These are phyloP conservation scores for Synergus laeviventris DNA, from an alignment of 2,888 invertebrate species.

Conservation along the genomic window DNA sequence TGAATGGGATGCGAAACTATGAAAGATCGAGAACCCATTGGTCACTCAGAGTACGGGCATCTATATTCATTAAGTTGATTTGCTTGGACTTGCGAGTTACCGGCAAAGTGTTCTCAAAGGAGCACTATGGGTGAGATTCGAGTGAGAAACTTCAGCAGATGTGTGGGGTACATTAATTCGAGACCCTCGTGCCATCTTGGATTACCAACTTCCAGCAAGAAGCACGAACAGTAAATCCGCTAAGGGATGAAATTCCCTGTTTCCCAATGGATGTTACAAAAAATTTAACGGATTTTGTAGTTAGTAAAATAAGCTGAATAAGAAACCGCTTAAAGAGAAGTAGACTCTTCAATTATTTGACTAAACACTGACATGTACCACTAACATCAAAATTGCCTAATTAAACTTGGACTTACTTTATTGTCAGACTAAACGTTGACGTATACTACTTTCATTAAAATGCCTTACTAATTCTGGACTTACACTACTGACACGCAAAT, in stretches of 20 bases:
- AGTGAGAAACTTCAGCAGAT: slow-evolving; percentile 32
- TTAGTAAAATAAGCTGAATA: neutral
- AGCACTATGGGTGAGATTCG: slow-evolving; percentile 32
- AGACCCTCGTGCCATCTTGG: slow-evolving; percentile 14
- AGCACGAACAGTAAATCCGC: neutral
- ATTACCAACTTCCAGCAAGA: neutral
- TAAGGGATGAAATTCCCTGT: neutral
- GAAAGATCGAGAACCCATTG: slow-evolving; percentile 41
- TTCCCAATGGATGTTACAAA: neutral
- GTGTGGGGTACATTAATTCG: slow-evolving; percentile 29
- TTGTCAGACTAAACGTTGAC: too few relatives aligned
- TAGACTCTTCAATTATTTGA: too few relatives aligned
- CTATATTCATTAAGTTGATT: slow-evolving; percentile 66
- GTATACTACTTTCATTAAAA: too few relatives aligned
- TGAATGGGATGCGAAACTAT: slow-evolving; percentile 43
- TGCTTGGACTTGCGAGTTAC: slow-evolving; percentile 53
- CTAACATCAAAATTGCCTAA: too few relatives aligned
- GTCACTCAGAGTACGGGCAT: slow-evolving; percentile 56
- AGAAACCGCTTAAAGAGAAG: too few relatives aligned
- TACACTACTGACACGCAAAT: too few relatives aligned
- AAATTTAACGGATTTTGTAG: neutral
- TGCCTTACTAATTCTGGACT: too few relatives aligned
- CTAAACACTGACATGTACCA: too few relatives aligned
- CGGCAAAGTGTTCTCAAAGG: slow-evolving; percentile 46
- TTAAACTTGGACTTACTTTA: too few relatives aligned